Percentiles rank a stretch among this genome's conserved stretches.
Evolutionary conservation across 2,888 invertebrate genomes (phyloP).

Genomic region (Drosophila ezoana): DNA sequence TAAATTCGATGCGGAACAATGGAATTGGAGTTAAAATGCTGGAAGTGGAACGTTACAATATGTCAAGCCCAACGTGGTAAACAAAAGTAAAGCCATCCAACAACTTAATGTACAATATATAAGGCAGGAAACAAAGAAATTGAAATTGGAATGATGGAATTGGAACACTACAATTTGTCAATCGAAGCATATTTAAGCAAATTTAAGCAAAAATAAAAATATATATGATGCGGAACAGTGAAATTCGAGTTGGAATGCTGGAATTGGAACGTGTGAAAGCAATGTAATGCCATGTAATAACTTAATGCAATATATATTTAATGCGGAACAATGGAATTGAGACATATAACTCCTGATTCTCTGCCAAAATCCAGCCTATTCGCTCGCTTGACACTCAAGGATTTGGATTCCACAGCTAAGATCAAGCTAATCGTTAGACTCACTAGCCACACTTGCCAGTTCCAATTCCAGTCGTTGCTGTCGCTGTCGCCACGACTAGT

Average conservation of each 20-base stretch:
- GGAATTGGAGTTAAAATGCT: not conserved
- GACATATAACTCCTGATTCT: not conserved
- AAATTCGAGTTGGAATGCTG: not conserved
- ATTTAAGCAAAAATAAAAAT: fast-evolving
- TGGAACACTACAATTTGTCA: not conserved
- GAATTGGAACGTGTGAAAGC: not conserved
- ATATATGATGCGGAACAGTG: not conserved
- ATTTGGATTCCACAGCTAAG: not conserved
- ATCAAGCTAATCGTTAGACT: not conserved
- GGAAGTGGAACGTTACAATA: not conserved
- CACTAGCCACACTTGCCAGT: not conserved
- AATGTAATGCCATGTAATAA: not conserved
- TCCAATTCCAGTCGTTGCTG: slow-evolving; percentile 6
- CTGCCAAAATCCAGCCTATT: too few relatives aligned
- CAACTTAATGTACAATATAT: not conserved
- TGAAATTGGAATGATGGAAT: too few relatives aligned
- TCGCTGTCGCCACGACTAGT: not conserved
- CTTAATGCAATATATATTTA: too few relatives aligned
- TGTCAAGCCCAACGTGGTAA: not conserved
- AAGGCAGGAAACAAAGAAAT: too few relatives aligned
- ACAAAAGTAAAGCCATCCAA: not conserved
- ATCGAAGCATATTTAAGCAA: not conserved
- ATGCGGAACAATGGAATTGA: not conserved
- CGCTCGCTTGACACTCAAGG: not conserved
- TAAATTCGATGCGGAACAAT: not conserved